These are phyloP conservation scores for Grapholita molesta DNA, from an alignment of 1,140 invertebrate genomes.

Conservation along the genomic window DNA sequence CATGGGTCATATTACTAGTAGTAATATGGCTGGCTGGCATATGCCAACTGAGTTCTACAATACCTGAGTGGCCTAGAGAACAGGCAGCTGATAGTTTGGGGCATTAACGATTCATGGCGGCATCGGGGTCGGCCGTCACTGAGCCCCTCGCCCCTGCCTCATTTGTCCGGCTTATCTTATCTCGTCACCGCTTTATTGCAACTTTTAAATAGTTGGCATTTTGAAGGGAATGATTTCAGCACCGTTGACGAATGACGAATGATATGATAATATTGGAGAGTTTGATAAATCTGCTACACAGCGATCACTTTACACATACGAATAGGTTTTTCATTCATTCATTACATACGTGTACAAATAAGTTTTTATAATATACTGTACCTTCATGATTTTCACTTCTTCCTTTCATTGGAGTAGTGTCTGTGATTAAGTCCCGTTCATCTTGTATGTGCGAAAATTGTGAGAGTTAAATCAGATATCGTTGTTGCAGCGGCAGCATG, in stretches of 20 bases:
- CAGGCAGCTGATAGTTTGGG: background rate
- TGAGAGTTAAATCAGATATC: no score
- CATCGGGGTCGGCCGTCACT: background rate
- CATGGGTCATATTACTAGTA: no score
- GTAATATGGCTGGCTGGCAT: no score
- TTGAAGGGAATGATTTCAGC: background rate
- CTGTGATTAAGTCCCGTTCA: no score
- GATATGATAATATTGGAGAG: background rate
- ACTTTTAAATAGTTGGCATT: background rate
- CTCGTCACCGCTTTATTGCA: background rate
- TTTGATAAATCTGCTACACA: background rate
- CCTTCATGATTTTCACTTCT: no score
- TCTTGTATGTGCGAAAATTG: no score
- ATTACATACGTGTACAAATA: no score
- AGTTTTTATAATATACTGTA: no score
- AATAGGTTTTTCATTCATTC: no score
- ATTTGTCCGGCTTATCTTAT: background rate
- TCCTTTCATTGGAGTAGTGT: no score
- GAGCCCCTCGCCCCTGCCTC: background rate
- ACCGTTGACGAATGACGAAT: background rate
- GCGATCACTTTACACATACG: no score
- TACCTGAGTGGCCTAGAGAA: background rate
- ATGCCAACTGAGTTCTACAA: no score
- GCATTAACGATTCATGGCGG: constrained; percentile 7
- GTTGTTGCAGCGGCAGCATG: constrained; percentile 55